A percentile compares a stretch with the other conserved stretches of the same genome.
Conservation (phyloP, 1,140 invertebrate species). For the Antheraea mylitta region DNA sequence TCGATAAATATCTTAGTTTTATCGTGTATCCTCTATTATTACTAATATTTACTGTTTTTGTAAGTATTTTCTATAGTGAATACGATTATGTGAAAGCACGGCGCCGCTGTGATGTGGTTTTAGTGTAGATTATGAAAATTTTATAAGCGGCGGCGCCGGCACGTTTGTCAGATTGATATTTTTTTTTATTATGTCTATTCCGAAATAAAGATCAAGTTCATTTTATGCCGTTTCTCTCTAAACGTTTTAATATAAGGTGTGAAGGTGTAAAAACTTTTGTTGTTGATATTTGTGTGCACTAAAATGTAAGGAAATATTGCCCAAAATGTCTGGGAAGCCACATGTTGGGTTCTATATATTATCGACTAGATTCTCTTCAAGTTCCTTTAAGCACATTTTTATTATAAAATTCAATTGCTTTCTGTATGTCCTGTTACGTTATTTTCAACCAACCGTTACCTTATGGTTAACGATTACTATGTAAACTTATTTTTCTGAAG, state of each 20-base stretch:
- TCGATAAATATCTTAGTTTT: conserved; percentile 78
- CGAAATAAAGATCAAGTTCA: conserved; percentile 44
- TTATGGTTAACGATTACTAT: neutral
- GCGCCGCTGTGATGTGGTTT: conserved; percentile 51
- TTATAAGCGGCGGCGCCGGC: conserved; percentile 66
- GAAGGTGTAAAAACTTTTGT: conserved; percentile 35
- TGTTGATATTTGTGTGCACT: conserved; percentile 29
- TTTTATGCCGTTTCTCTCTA: conserved; percentile 24
- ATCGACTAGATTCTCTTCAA: conserved; percentile 24
- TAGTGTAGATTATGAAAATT: conserved; percentile 62
- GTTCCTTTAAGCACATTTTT: conserved; percentile 24
- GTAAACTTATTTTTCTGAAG: conserved; percentile 26
- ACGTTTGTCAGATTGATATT: conserved; percentile 73
- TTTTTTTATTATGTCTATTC: conserved; percentile 49
- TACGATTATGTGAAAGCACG: conserved; percentile 62
- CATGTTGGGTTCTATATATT: conserved; percentile 59
- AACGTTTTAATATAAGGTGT: conserved; percentile 34
- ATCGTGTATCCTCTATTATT: conserved; percentile 65
- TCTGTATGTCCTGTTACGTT: conserved; percentile 11
- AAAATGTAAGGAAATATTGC: conserved; percentile 37
- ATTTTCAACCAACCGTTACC: neutral
- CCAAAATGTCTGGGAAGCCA: conserved; percentile 65
- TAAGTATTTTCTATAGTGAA: conserved; percentile 75
- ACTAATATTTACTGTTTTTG: conserved; percentile 66
- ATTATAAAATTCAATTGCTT: conserved; percentile 18